These are phyloP conservation scores for Dendrolimus kikuchii DNA, from an alignment of 1,140 invertebrate genomes.

Conservation along the genomic window DNA sequence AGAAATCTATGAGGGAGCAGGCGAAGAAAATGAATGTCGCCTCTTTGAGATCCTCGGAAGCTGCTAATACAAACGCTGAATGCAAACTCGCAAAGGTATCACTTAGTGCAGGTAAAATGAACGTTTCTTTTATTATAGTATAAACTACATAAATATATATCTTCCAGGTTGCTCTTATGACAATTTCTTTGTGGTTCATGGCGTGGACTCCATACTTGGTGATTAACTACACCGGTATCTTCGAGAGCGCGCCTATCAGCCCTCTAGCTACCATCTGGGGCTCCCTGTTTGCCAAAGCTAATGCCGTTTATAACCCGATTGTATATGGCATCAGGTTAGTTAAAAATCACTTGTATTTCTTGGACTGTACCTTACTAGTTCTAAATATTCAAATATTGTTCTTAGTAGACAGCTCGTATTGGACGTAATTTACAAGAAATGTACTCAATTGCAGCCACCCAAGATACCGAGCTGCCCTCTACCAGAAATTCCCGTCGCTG, in stretches of 20 bases:
- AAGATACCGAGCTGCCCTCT: constrained; percentile 76
- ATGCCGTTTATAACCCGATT: constrained; percentile 80
- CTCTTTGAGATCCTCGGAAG: constrained; percentile 76
- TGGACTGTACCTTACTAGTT: too few species aligned
- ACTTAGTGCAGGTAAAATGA: too few species aligned
- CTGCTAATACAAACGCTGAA: constrained; percentile 75
- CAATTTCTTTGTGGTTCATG: constrained; percentile 83
- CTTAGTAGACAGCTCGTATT: too few species aligned
- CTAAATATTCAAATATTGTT: too few species aligned
- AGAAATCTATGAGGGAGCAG: constrained; percentile 80
- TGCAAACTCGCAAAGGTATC: constrained; percentile 76
- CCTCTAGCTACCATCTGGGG: constrained; percentile 79
- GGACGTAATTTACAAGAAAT: too few species aligned
- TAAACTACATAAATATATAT: constrained; percentile 5
- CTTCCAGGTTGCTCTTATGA: constrained; percentile 79
- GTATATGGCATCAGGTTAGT: constrained; percentile 76
- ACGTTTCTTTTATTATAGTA: neutral
- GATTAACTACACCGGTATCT: constrained; percentile 81
- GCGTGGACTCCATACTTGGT: constrained; percentile 84
- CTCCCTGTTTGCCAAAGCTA: constrained; percentile 79
- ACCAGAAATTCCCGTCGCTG: constrained; percentile 76
- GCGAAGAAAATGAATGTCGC: constrained; percentile 83
- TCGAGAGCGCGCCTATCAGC: constrained; percentile 75
- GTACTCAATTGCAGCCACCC: constrained; percentile 69
- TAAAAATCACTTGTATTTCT: too few species aligned